Base-by-base conservation (phyloP, 2,797 vertebrate genomes). In the Brotula barbata region DNA sequence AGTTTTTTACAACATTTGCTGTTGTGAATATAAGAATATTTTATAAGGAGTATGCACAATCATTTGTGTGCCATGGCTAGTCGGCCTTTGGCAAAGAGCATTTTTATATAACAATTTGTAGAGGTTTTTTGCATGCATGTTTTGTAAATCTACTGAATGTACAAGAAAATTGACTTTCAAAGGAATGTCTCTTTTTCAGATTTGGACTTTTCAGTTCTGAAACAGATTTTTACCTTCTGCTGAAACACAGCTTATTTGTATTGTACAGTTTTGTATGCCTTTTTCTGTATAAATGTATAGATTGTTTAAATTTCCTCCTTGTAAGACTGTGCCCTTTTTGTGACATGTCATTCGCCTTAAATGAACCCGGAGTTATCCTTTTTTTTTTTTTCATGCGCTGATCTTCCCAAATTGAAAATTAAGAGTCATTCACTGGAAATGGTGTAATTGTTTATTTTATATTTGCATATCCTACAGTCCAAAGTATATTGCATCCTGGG, bases 271-370 rank as follows among this genome's bases (percentile, higher is more conserved):
- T 71, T 75, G 11, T 70, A 71, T 80, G 42, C 17, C 11, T 77
- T 42, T 49, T 71, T 56, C 20, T 89, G 82, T 86, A 85, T 88
- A 90, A 87, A 87, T 89, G 83, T 88, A 89, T 58, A 85, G 67
- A 79, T 16, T 19, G 70, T 75, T 81, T 49, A 48, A 44, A 55
- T 39, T 14, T 20, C 1, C n/a, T 54, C 7, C 6, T 8, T 56
- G 20, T 34, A 25, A 49, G 1, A 48, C 8, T 55, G 20, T 70
- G n/a, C 23, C 64, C 49, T 50, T 12, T 50, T 44, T 60, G 10
- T 17, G 3, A 36, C 25, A 36, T 6, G 34, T 36, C 13, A 7
- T 12, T 36, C 6, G 13, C 9, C 34, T 10, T 36, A 14, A 36
- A 36, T 36, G 13, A 36, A 36, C 8, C 34, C n/a, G n/a, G n/a